Base-by-base conservation (phyloP, 2,797 vertebrate species). In the Leucoraja ocellata region DNA sequence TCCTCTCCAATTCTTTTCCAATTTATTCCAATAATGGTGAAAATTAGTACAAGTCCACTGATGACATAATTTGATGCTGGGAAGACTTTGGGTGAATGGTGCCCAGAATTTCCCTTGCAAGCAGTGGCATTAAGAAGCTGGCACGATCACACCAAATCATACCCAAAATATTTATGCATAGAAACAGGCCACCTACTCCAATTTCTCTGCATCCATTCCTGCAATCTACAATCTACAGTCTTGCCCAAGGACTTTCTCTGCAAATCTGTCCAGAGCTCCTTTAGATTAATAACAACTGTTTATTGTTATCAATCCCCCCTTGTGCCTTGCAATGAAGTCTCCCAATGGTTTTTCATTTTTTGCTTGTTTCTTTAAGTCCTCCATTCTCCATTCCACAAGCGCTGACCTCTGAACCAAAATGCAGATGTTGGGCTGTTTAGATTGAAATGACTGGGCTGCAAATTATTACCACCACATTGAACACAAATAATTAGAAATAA, bases 381-480 rank as follows among this genome's bases (percentile, higher is more conserved):
- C 68, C 11, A 10, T 91, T 71, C 9, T 91, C 36, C 90, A 74
- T 23, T 28, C 21, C 28, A 28, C 68, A 74, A 39, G 1, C 28
- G 68, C 32, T 39, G 90, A 74, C 68, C 36, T 91, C 36, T 54
- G 18, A 46, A 21, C 23, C 68, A 91, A 74, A 74, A 46, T 25
- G 32, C 68, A 91, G 68, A 71, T 73, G 36, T 46, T 28, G 21
- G 21, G 28, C 32, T 74, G 68, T 71, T 73, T 91, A 46, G 68
- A 91, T 54, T 74, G 68, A 74, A 91, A 21, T 71, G 90, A 28
- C 71, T 91, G 65, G 90, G 90, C 10, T 91, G 90, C 68, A 91
- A 74, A 74, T 71, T 74, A 39, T 46, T 74, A 25, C 90, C 68
- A 54, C 23, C 4, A 28, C 68, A 54, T 28, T 11, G 68, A 91